phyloP scores from a whole-genome alignment of 2,113 vertebrate species.

The Menura novaehollandiae region DNA sequence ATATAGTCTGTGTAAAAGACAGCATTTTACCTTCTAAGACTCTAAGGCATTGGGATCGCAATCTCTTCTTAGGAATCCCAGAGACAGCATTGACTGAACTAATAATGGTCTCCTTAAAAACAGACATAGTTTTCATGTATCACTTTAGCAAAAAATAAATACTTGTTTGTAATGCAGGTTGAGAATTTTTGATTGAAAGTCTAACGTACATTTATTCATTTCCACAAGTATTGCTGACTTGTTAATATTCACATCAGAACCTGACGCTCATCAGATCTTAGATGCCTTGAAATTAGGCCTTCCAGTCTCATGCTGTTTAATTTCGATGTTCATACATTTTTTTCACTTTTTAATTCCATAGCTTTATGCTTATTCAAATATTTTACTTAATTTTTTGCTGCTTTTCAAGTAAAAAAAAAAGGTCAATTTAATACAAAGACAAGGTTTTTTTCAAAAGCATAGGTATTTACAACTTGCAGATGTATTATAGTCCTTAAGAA shows the following conservation, averaged over 20 bases:
- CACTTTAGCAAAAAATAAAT: not conserved
- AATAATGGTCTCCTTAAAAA: not conserved
- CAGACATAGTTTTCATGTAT: rapidly evolving
- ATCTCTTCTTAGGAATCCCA: not conserved
- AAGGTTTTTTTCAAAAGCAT: slow-evolving; percentile 9
- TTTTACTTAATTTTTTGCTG: slow-evolving; percentile 33
- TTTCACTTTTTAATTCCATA: not conserved
- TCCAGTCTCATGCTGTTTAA: not conserved
- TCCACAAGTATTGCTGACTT: slow-evolving; percentile 1
- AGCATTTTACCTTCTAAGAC: not conserved
- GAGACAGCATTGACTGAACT: not conserved
- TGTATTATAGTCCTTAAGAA: slow-evolving; percentile 13
- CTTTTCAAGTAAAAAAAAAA: not conserved
- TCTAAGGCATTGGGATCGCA: not conserved
- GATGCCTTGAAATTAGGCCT: slow-evolving; percentile 8
- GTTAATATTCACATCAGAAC: slow-evolving; percentile 21
- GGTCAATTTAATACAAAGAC: not conserved
- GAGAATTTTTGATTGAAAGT: not conserved
- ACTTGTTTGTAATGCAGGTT: not conserved
- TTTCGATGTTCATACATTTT: not conserved
- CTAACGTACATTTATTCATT: not conserved
- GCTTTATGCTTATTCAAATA: not conserved
- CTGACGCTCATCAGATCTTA: slow-evolving; percentile 27
- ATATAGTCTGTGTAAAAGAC: not conserved
- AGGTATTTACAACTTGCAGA: not conserved